Evolutionary conservation across 2,113 vertebrate species (phyloP).

Genomic region (Rafetus swinhoei): DNA sequence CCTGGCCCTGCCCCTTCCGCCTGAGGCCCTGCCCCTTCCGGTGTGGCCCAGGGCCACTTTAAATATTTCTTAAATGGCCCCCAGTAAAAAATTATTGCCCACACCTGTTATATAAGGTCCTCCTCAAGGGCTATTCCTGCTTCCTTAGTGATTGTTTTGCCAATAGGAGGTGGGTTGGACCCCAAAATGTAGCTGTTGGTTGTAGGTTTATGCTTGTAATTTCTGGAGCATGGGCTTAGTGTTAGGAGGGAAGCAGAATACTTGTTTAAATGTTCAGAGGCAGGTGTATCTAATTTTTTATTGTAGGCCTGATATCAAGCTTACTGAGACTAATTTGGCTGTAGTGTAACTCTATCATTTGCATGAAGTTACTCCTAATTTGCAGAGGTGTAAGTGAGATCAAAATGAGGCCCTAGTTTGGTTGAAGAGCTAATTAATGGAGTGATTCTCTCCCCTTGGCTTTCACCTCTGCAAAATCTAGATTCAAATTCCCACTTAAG

Average conservation of each 20-base stretch:
- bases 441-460: neutral
- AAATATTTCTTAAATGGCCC: too few species aligned
- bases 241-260: neutral
- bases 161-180: neutral
- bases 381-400: neutral
- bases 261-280: neutral
- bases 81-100: too few species aligned
- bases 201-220: neutral
- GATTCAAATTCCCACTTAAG: neutral
- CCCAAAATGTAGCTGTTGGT: neutral
- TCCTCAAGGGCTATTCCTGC: neutral
- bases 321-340: neutral
- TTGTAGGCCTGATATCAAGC: neutral
- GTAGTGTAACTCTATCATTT: neutral
- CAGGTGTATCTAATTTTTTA: accelerated
- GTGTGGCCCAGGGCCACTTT: too few species aligned
- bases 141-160: neutral
- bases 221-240: neutral
- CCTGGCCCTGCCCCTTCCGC: too few species aligned
- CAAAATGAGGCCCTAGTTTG: neutral
- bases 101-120: neutral
- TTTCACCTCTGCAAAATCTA: neutral
- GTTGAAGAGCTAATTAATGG: neutral
- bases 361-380: neutral
- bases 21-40: too few species aligned